phyloP scores from a whole-genome alignment of 1,140 invertebrate genomes.

The Drosophila ogumai region DNA sequence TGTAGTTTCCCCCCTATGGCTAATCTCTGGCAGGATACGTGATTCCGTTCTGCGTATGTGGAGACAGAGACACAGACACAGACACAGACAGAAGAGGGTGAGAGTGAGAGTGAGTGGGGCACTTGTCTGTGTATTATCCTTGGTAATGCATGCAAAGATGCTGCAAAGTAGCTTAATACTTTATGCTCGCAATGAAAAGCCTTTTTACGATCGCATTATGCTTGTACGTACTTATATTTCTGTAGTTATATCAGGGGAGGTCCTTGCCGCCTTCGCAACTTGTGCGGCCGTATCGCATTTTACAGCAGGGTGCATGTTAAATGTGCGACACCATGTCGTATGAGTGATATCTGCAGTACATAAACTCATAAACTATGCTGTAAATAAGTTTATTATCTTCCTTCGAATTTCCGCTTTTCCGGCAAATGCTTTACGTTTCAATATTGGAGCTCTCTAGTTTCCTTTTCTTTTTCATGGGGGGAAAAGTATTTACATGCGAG shows the following conservation, averaged over 20 bases:
- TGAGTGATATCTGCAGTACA: slow-evolving; percentile 74
- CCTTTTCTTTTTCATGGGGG: background rate
- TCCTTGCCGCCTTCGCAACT: slow-evolving; percentile 28
- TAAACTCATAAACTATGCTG: slow-evolving; percentile 82
- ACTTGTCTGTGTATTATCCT: slow-evolving; percentile 78
- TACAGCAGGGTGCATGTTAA: slow-evolving; percentile 77
- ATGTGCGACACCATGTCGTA: slow-evolving; percentile 75
- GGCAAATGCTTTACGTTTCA: slow-evolving; percentile 6
- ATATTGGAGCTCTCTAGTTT: slow-evolving; percentile 9
- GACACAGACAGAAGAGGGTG: background rate
- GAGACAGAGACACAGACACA: background rate
- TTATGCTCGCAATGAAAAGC: slow-evolving; percentile 82
- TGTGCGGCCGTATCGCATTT: slow-evolving; percentile 66
- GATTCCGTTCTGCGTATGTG: slow-evolving; percentile 9
- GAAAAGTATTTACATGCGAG: background rate
- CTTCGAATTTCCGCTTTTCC: slow-evolving; percentile 21
- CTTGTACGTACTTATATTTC: slow-evolving; percentile 79
- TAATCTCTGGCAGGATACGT: slow-evolving; percentile 49
- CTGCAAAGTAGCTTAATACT: slow-evolving; percentile 83
- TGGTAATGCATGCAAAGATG: slow-evolving; percentile 81
- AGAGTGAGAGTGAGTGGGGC: background rate
- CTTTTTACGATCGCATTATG: slow-evolving; percentile 83
- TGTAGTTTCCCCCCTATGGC: background rate
- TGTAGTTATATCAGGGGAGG: slow-evolving; percentile 50
- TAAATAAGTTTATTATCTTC: slow-evolving; percentile 78